A percentile compares a stretch with the other conserved stretches of the same genome.
phyloP scores from a whole-genome alignment of 2,797 vertebrate species.

The Xerus rutilus region DNA sequence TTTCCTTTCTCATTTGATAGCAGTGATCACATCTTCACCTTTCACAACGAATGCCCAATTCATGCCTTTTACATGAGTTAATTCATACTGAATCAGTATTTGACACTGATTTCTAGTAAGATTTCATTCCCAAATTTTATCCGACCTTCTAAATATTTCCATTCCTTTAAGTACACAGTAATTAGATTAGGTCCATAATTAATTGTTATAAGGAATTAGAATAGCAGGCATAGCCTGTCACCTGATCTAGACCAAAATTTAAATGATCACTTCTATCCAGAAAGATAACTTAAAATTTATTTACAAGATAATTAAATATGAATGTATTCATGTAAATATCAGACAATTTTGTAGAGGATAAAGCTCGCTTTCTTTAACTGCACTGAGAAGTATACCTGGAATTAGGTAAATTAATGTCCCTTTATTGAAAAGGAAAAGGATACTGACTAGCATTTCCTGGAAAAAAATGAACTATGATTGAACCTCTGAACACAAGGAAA shows the following conservation, averaged over 20 bases:
- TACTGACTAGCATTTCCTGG: not conserved
- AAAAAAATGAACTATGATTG: not conserved
- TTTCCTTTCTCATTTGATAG: not conserved
- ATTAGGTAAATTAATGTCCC: not conserved
- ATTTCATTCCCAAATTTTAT: not conserved
- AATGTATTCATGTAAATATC: not conserved
- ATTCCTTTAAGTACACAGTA: not conserved
- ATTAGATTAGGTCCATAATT: not conserved
- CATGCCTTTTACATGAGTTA: not conserved
- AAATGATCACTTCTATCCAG: not conserved
- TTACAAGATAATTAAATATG: not conserved
- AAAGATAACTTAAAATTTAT: not conserved
- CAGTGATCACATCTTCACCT: not conserved
- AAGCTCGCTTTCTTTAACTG: not conserved
- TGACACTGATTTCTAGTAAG: not conserved
- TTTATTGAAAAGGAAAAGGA: not conserved
- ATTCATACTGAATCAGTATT: not conserved
- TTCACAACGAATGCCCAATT: not conserved
- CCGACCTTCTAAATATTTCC: too few relatives aligned
- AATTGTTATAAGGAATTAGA: not conserved
- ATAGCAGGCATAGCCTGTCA: not conserved
- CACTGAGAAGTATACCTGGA: not conserved
- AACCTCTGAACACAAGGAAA: not conserved
- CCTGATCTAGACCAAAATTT: not conserved
- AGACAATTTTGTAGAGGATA: not conserved